Conservation (phyloP, 2,113 vertebrate genomes). For the Prionailurus viverrinus region DNA sequence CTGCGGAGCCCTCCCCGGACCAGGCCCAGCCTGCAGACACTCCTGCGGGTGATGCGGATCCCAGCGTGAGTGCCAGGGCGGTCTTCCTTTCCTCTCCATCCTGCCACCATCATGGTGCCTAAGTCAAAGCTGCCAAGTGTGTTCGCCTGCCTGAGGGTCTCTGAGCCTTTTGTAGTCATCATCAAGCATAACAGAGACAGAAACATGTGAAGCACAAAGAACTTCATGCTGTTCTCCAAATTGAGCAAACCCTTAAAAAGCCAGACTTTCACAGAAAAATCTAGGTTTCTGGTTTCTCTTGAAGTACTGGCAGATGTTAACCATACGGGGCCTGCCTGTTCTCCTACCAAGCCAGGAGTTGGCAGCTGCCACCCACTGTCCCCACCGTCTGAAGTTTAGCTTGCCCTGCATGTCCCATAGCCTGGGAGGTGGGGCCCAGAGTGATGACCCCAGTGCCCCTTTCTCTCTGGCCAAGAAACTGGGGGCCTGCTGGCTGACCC, state of each 20-base stretch:
- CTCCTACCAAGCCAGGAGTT: background rate
- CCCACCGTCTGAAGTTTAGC: background rate
- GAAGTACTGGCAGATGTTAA: background rate
- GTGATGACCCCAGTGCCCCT: background rate
- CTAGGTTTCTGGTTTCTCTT: background rate
- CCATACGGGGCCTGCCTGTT: background rate
- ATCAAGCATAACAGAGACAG: background rate
- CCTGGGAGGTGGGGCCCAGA: background rate
- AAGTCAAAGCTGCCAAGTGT: background rate
- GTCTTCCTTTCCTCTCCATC: fast-evolving
- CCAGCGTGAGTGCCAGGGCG: conserved; percentile 82
- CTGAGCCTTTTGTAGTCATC: background rate
- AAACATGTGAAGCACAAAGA: background rate
- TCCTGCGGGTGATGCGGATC: background rate
- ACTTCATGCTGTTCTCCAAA: background rate
- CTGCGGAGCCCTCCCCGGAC: background rate
- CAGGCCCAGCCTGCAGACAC: fast-evolving
- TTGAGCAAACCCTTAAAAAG: background rate
- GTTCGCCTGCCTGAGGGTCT: background rate
- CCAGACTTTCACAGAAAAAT: background rate
- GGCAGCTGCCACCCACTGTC: background rate
- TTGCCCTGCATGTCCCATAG: background rate
- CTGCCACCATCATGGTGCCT: fast-evolving
- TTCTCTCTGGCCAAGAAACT: background rate
- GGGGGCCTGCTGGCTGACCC: background rate